Conservation (phyloP, 2,113 vertebrate genomes). For the Equus przewalskii region DNA sequence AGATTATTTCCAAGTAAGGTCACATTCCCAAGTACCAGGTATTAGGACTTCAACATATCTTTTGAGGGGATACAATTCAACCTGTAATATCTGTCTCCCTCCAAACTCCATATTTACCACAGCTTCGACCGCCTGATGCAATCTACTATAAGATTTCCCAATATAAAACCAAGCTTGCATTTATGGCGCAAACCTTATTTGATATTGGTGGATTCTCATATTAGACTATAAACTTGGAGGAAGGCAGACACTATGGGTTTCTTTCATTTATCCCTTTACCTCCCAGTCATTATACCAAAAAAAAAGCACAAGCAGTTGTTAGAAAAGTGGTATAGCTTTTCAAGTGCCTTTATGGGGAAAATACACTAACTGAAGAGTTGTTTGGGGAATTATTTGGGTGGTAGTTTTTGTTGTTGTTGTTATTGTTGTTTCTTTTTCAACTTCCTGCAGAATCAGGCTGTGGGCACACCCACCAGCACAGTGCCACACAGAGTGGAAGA, state of each 20-base stretch:
- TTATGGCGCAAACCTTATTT: not conserved
- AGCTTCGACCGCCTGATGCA: not conserved
- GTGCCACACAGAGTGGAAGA: no score
- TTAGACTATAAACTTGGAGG: not conserved
- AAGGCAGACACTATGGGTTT: not conserved
- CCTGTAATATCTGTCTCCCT: not conserved
- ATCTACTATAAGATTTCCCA: not conserved
- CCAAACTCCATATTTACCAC: not conserved
- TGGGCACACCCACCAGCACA: not conserved
- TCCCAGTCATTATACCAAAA: not conserved
- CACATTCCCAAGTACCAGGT: not conserved
- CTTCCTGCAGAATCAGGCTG: not conserved
- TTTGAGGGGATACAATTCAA: not conserved
- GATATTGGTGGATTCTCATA: not conserved
- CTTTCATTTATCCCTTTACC: not conserved
- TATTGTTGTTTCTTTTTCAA: not conserved
- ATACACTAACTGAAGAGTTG: not conserved
- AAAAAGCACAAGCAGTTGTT: not conserved
- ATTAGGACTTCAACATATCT: not conserved
- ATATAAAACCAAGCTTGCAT: not conserved
- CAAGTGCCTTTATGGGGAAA: not conserved
- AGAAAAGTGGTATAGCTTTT: not conserved
- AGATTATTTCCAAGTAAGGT: not conserved
- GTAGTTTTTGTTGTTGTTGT: not conserved
- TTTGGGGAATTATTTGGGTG: not conserved